phyloP scores from a whole-genome alignment of 2,888 invertebrate species.

The Branchipolynoe longqiensis region DNA sequence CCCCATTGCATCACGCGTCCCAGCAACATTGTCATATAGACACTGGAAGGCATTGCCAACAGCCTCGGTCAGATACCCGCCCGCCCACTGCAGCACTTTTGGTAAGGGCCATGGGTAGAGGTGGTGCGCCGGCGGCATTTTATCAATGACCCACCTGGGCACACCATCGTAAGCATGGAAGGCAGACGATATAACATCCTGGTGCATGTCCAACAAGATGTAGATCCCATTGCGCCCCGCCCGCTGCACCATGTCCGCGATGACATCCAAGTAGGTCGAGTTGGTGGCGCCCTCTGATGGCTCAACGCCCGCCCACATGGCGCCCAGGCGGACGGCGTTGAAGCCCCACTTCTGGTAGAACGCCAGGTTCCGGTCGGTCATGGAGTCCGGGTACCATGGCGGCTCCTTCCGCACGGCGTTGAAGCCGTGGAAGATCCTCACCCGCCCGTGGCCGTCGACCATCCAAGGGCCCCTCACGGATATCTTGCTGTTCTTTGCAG shows the following conservation, averaged over 20 bases:
- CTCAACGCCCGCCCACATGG: slow-evolving; percentile 74
- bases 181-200: slow-evolving; percentile 70
- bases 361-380: slow-evolving; percentile 69
- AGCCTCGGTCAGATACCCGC: slow-evolving; percentile 72
- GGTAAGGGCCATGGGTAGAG: slow-evolving; percentile 73
- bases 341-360: slow-evolving; percentile 72
- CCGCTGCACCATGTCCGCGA: slow-evolving; percentile 75
- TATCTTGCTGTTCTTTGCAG: slow-evolving; percentile 31
- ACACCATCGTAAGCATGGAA: slow-evolving; percentile 72
- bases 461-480: slow-evolving; percentile 62
- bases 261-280: slow-evolving; percentile 70
- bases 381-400: slow-evolving; percentile 70
- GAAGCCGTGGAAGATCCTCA: slow-evolving; percentile 73
- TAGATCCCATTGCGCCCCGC: slow-evolving; percentile 70
- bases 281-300: slow-evolving; percentile 67
- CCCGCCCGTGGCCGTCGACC: slow-evolving; percentile 69
- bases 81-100: slow-evolving; percentile 64
- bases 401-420: slow-evolving; percentile 71
- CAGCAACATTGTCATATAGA: slow-evolving; percentile 70
- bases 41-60: slow-evolving; percentile 71
- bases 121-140: slow-evolving; percentile 68
- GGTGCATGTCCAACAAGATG: slow-evolving; percentile 73
- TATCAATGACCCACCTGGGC: slow-evolving; percentile 72
- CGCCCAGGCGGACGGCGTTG: slow-evolving; percentile 74
- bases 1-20: slow-evolving; percentile 66